Conservation (phyloP, 2,797 vertebrate species). For the Dryobates pubescens region DNA sequence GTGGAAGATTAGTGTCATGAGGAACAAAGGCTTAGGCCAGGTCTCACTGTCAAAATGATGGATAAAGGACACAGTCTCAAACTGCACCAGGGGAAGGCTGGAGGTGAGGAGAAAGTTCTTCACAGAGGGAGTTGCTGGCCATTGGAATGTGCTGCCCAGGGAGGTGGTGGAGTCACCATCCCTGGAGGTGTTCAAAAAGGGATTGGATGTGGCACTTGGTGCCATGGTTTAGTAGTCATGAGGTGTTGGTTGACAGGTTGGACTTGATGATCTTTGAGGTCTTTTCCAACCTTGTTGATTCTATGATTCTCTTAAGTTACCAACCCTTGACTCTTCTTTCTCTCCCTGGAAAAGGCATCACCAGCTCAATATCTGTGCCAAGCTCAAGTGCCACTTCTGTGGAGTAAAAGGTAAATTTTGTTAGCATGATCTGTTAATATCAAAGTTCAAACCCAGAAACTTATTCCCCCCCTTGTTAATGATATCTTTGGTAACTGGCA, state of each 20-base stretch:
- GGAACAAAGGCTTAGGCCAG: constrained; percentile 26
- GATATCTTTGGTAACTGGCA: background rate
- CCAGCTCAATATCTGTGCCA: constrained; percentile 34
- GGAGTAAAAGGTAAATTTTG: background rate
- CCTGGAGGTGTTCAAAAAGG: too few species aligned
- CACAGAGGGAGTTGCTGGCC: too few species aligned
- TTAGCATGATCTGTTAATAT: background rate
- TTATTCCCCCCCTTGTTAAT: background rate
- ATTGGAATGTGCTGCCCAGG: too few species aligned
- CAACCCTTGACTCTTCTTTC: background rate
- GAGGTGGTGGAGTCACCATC: too few species aligned
- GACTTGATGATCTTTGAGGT: too few species aligned
- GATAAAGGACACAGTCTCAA: background rate
- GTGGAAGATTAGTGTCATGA: constrained; percentile 42
- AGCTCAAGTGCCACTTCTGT: background rate
- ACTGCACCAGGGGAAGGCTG: too few species aligned
- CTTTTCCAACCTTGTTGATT: too few species aligned
- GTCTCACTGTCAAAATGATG: constrained; percentile 51
- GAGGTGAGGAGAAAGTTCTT: too few species aligned
- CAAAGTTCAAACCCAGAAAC: background rate
- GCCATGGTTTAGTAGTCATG: too few species aligned
- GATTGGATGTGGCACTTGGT: too few species aligned
- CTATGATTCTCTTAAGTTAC: constrained; percentile 1
- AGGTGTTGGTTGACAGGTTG: too few species aligned
- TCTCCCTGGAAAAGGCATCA: background rate